Base-by-base conservation (phyloP, 37 sponge, comb jelly and placozoan species). In the Corticium candelabrum region DNA sequence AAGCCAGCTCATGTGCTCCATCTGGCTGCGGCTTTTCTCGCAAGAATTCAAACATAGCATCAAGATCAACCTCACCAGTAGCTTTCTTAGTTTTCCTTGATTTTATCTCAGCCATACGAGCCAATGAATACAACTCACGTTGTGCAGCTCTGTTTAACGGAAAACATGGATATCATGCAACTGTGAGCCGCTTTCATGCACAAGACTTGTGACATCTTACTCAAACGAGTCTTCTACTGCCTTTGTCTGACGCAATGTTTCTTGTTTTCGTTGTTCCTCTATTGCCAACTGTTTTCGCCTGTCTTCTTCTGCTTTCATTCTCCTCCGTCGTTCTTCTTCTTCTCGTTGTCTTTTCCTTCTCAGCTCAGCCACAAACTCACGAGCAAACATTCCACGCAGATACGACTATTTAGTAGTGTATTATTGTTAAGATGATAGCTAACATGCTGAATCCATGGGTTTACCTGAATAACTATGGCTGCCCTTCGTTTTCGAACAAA, bases 81-180 rank as follows among this genome's bases (percentile, higher is more conserved):
- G 69, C 41, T 5, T 67, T 78, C 78, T 81, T 83, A 0, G 87
- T 77, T 38, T 84, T 85, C 43, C 85, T 38, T 62, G 80, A 84
- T 68, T 87, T 92, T 73, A 82, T 81, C 41, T 95, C 90, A 1
- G 96, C 96, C 77, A 92, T 78, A 35, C 82, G 77, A 1, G 93
- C 93, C 76, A 95, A 81, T 32, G 90, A 89, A 27, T 91, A 77
- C 40, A 95, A 84, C 80, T 95, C 90, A 77, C 78, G 84, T 77
- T 95, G 96, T 1, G 90, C 89, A 27, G 84, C 86, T 57, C 83
- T 82, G 38, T 15, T 74, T 38, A 76, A 70, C 35, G 5, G 31
- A 29, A 70, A 5, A 70, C 33, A 29, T 70, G 5, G 21, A 70
- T 4, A 15, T 5, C 56, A 43, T 21, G 11, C 11, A 43, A 43